phyloP scores from a whole-genome alignment of 2,113 vertebrate species.

The Mastomys coucha region DNA sequence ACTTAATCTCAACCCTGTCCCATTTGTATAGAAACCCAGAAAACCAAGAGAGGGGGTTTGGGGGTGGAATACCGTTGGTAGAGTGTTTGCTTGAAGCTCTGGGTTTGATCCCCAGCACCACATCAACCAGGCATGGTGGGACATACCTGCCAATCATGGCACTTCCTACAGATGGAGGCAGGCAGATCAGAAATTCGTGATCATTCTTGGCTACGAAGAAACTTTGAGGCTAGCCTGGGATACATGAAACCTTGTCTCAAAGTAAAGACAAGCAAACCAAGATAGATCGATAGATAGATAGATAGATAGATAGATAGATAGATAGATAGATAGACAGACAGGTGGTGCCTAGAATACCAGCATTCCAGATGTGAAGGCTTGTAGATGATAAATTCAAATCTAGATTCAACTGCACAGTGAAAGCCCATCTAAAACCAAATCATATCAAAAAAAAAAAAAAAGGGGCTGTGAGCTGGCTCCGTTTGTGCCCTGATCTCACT shows the following conservation, averaged over 20 bases:
- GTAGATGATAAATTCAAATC: not conserved
- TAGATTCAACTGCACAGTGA: not conserved
- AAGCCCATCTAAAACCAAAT: not conserved
- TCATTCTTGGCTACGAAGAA: not conserved
- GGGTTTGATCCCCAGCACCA: not conserved
- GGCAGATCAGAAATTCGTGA: not conserved
- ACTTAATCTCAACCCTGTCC: slow-evolving; percentile 27
- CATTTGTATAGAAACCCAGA: slow-evolving; percentile 21
- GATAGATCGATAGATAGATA: not conserved
- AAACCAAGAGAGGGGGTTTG: not conserved
- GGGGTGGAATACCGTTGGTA: too few relatives aligned
- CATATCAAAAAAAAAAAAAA: too few relatives aligned
- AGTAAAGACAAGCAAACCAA: not conserved
- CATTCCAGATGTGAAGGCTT: too few relatives aligned
- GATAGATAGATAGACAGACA: not conserved
- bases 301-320: not conserved
- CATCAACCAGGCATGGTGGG: not conserved
- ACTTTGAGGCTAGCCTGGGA: not conserved
- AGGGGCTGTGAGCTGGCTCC: not conserved
- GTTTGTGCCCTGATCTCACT: too few relatives aligned
- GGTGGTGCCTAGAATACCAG: not conserved
- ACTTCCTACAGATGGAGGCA: not conserved
- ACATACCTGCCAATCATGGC: not conserved
- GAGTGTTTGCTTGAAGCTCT: not conserved
- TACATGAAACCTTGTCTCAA: not conserved